A percentile compares a stretch with the other conserved stretches of the same genome.
Conservation (phyloP, 2,113 vertebrate species). For the Todiramphus chloris region DNA sequence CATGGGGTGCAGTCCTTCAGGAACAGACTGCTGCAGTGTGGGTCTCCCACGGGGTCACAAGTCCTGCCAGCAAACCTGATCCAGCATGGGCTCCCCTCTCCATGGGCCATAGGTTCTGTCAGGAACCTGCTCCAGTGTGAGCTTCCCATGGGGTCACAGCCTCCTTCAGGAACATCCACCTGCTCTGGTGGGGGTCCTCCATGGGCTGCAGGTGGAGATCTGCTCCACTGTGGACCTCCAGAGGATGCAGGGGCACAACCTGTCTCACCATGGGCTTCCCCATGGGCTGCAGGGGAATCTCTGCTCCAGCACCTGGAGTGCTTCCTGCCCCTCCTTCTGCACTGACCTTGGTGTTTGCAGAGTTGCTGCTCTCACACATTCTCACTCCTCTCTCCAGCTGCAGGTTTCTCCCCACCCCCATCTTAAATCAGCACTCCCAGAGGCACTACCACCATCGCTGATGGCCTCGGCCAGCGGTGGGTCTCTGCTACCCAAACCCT, state of each 20-base stretch:
- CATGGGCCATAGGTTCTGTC: neutral
- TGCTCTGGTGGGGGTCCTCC: neutral
- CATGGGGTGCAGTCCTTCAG: neutral
- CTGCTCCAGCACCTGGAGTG: no score
- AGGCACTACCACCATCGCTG: no score
- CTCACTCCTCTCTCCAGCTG: no score
- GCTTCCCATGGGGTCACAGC: neutral
- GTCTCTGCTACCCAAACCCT: no score
- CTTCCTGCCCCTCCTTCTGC: no score
- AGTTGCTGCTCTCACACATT: no score
- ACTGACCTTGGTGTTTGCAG: no score
- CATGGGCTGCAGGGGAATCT: no score
- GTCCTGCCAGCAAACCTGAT: neutral
- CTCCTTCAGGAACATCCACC: neutral
- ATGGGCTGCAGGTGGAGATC: neutral
- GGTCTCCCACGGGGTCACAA: neutral
- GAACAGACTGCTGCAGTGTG: neutral
- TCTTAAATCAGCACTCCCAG: no score
- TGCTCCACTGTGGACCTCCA: neutral
- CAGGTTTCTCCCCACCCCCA: no score
- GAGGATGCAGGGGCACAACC: neutral
- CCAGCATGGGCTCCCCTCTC: neutral
- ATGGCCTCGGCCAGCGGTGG: no score
- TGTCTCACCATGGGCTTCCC: neutral
- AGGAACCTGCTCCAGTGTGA: neutral